Percentiles rank a stretch among this genome's conserved stretches.
These are phyloP conservation scores for Venturia canescens DNA, from an alignment of 1,140 invertebrate genomes.

Conservation along the genomic window DNA sequence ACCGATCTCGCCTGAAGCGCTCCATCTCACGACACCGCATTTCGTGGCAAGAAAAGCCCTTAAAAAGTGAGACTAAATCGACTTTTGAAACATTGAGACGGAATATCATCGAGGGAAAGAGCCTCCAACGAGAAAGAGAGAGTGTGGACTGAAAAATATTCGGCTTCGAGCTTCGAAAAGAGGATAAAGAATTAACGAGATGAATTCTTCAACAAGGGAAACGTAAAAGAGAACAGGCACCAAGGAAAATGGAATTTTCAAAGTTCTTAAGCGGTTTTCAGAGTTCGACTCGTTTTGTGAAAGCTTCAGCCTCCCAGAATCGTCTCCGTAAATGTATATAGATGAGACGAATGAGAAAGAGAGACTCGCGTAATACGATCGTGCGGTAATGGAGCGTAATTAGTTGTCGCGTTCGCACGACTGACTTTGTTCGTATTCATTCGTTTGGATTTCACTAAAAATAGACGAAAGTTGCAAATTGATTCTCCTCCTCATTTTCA, in stretches of 20 bases:
- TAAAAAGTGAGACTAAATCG: not conserved
- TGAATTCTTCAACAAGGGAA: constrained; percentile 22
- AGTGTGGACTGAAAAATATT: not conserved
- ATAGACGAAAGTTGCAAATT: constrained; percentile 9
- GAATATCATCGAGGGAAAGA: not conserved
- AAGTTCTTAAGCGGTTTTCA: constrained; percentile 13
- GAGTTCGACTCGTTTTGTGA: constrained; percentile 9
- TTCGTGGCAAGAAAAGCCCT: not conserved
- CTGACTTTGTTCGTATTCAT: constrained; percentile 16
- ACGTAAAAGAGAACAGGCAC: not conserved
- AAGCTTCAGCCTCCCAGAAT: not conserved
- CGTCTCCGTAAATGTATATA: not conserved
- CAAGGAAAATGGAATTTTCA: constrained; percentile 17
- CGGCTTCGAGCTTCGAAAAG: not conserved
- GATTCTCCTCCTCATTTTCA: not conserved
- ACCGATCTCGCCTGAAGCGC: not conserved
- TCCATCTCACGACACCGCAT: not conserved
- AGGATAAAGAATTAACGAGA: constrained; percentile 36
- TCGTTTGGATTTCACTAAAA: not conserved
- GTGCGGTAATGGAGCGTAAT: constrained; percentile 36
- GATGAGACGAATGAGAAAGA: not conserved
- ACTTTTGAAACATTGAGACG: constrained; percentile 8
- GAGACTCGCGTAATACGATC: not conserved
- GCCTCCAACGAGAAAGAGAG: not conserved
- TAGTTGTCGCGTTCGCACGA: constrained; percentile 23